Evolutionary conservation across 2,888 invertebrate species (phyloP), one percentile per base, ranked within the genome.

Genomic region (Drosophila dives): DNA sequence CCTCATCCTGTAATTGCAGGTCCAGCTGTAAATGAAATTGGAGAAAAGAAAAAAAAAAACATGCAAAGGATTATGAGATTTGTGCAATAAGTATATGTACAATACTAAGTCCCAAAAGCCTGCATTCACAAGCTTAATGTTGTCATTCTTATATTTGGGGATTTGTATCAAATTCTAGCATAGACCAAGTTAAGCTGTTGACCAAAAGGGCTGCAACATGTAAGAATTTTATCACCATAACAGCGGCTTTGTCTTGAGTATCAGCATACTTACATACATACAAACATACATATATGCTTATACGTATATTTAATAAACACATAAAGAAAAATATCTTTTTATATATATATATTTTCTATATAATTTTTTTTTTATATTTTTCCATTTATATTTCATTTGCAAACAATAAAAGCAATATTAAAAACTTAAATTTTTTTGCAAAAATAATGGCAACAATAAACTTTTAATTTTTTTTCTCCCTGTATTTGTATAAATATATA

Each of bases 1-100:
- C 94, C 93, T 97, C 97, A 91, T 97, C 97, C 94, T 98, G 98
- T 91, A 99, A 94, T 94, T 97, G 97, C 91, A 99, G 95, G 94
- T 99, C 98, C 94, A 99, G 95, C 96, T 98, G 94, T 78, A 94
- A 94, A 88, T 80, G 81, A 80, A 79, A 56, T 33, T 20, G 10
- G 34, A 23, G 23, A 42, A 42, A 0, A 17, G 29, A 17, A n/a
- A 34, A 12, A 15, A 20, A 53, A 61, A 59, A 17, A 20, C 34
- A 54, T n/a, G 26, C 11, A 33, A 12, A 33, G 38, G 55, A 51
- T 62, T 32, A 50, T 64, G 20, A 74, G 50, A 45, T 38, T 55
- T 59, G 50, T 58, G 15, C 45, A 40, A 40, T 40, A 32, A 32
- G 2, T 29, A 61, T 48, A 58, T n/a, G 49, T 54, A 53, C 23